Base-by-base conservation (phyloP, 2,797 vertebrate genomes). In the Notolepis coatsorum region DNA sequence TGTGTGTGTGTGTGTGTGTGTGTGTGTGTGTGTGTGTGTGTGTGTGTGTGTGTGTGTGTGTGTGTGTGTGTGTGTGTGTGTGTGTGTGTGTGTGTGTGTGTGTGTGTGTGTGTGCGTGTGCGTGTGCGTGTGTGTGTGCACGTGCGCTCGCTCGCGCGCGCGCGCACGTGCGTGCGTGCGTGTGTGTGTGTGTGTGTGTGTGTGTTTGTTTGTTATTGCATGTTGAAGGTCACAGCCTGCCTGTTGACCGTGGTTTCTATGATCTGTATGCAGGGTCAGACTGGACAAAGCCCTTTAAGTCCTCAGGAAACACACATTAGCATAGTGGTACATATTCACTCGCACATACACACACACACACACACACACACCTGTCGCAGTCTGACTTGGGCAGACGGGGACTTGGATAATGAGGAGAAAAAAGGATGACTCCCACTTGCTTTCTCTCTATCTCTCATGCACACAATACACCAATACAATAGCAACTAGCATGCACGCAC, bases 231-330 rank as follows among this genome's bases (percentile, higher is more conserved):
- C 91, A 85, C 71, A 75, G 60, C 75, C 72, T 76, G 80, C 85
- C 89, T 91, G 92, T 92, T 92, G 92, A 92, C 91, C 90, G 89
- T 85, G 80, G 83, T 83, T 68, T 88, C 73, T 92, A 91, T 90
- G 87, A 92, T 93, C 89, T 90, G 90, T 92, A 93, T 92, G 90
- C 89, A 87, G 90, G 91, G 89, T 93, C 91, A 93, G 87, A 85
- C 77, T 78, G 88, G 81, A 83, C 81, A 91, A 92, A 92, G 90
- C 91, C 84, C 60, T 88, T 81, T 87, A 92, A 92, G 86, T 92
- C 91, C 88, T 92, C 84, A 77, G 88, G 89, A 92, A 93, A 93
- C 89, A 92, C 60, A 79, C 77, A 93, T 94, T 94, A 91, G 89
- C 91, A 93, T 91, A 91, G 83, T 68, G 63, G 68, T 73, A 17